A percentile compares a stretch with the other conserved stretches of the same genome.
Evolutionary conservation across 2,888 invertebrate species (phyloP).

Genomic region (Octonoba sinensis): DNA sequence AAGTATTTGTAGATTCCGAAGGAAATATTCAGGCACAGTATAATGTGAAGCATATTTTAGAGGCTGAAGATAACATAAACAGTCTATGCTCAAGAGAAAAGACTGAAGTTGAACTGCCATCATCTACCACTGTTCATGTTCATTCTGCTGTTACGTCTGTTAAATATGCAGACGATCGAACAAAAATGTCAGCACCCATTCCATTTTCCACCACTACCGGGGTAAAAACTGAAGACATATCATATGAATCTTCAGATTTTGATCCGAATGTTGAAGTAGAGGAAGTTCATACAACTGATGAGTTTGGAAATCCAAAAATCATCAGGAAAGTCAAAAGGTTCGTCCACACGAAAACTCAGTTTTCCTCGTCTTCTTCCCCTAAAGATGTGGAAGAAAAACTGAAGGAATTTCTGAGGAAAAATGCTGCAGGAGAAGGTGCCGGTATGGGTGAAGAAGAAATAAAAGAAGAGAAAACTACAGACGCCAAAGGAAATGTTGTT

Average conservation of each 20-base stretch:
- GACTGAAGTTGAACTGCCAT: constrained; percentile 10
- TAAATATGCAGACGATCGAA: constrained; percentile 6
- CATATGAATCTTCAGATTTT: constrained; percentile 35
- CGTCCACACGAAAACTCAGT: constrained; percentile 43
- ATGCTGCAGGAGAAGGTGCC: constrained; percentile 32
- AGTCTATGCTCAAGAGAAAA: constrained; percentile 26
- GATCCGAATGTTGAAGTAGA: constrained; percentile 74
- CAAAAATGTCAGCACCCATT: neutral
- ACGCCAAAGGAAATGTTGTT: constrained; percentile 64
- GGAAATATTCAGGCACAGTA: constrained; percentile 65
- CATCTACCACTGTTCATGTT: constrained; percentile 31
- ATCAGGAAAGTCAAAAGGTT: constrained; percentile 46
- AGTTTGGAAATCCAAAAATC: constrained; percentile 73
- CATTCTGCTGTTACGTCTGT: constrained; percentile 32
- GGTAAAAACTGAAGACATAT: neutral
- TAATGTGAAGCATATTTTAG: constrained; percentile 38
- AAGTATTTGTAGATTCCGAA: constrained; percentile 64
- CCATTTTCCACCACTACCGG: neutral
- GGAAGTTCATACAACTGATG: constrained; percentile 74
- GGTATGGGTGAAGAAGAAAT: constrained; percentile 57
- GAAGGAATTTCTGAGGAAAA: constrained; percentile 63
- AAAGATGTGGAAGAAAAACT: constrained; percentile 63
- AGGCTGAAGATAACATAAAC: constrained; percentile 45
- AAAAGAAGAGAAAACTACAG: constrained; percentile 58
- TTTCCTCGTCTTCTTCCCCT: constrained; percentile 57